Conservation (phyloP, 2,113 vertebrate species). For the Dromas ardeola region DNA sequence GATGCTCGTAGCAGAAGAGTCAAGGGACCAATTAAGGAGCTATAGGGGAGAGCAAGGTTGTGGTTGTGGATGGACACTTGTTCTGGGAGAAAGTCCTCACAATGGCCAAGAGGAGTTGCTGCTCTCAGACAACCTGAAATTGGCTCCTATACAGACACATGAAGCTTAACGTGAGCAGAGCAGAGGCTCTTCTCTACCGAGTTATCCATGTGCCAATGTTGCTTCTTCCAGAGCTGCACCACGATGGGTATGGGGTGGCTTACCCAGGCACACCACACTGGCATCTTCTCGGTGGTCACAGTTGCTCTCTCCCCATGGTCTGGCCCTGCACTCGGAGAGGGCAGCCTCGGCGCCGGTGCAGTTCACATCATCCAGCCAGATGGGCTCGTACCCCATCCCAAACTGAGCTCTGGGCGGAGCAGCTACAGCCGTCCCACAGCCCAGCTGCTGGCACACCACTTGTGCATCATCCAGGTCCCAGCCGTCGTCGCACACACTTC, state of each 20-base stretch:
- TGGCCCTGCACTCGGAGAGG: not conserved
- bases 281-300: not conserved
- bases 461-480: not conserved
- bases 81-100: not conserved
- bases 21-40: not conserved
- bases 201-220: not conserved
- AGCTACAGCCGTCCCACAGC: conserved; percentile 11
- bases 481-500: not conserved
- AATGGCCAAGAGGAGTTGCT: not conserved
- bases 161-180: not conserved
- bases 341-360: not conserved
- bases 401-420: not conserved
- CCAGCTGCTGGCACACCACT: conserved; percentile 62
- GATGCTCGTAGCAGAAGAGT: not conserved
- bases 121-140: not conserved
- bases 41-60: not conserved
- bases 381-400: not conserved
- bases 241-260: not conserved
- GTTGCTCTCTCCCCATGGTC: not conserved
- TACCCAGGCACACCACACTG: not conserved
- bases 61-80: not conserved
- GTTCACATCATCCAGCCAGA: not conserved
- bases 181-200: not conserved
- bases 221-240: not conserved
- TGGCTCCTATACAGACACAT: no score